Evolutionary conservation across 2,797 vertebrate genomes (phyloP).

Genomic region (Peromyscus melanophrys): DNA sequence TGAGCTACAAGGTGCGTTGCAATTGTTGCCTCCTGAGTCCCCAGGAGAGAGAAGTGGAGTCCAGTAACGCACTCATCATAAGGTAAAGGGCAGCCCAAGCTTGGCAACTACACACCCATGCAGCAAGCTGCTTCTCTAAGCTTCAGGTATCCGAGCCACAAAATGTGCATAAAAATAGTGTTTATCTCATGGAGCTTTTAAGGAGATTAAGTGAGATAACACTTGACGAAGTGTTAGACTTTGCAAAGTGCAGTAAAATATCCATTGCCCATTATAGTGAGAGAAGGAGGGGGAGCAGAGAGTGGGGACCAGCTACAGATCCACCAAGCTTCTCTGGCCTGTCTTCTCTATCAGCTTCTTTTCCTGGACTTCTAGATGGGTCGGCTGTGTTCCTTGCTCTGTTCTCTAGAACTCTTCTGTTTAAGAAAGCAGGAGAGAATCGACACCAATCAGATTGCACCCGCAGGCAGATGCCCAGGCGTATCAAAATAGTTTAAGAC

Average conservation of each 20-base stretch:
- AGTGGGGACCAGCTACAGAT: neutral
- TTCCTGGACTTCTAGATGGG: neutral
- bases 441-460: neutral
- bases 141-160: neutral
- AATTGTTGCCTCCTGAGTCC: neutral
- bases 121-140: neutral
- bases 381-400: neutral
- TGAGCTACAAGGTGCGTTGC: neutral
- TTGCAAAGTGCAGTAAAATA: neutral
- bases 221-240: neutral
- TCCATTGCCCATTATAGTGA: neutral
- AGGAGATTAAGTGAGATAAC: neutral
- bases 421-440: conserved; percentile 21
- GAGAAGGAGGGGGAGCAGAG: neutral
- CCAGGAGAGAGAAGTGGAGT: neutral
- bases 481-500: conserved; percentile 47
- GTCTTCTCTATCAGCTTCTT: conserved; percentile 13
- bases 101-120: neutral
- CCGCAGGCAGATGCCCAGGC: neutral
- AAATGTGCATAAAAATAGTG: conserved; percentile 23
- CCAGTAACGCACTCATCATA: neutral
- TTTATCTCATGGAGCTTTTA: conserved; percentile 12
- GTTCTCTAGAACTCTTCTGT: neutral
- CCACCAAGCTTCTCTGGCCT: neutral
- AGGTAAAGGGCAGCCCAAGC: neutral